phyloP scores from a whole-genome alignment of 1,140 invertebrate genomes.

The Cydia fagiglandana region DNA sequence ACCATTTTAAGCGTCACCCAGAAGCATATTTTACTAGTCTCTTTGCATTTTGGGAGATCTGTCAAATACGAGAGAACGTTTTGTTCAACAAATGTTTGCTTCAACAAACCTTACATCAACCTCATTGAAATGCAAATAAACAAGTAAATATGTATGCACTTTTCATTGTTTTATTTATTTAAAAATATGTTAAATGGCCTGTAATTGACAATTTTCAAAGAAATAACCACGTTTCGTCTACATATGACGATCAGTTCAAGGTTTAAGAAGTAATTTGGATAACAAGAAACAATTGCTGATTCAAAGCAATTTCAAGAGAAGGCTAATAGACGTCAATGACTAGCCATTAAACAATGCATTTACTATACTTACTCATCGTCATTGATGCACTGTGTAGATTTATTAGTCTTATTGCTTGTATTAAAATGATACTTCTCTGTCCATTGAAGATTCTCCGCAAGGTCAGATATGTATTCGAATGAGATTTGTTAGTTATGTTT shows the following conservation, averaged over 20 bases:
- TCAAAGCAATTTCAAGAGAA: neutral
- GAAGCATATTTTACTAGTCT: too few species aligned
- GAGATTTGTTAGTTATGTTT: neutral
- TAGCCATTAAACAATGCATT: constrained; percentile 19
- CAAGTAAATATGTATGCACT: too few species aligned
- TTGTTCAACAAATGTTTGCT: too few species aligned
- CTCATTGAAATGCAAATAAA: too few species aligned
- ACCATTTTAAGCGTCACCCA: too few species aligned
- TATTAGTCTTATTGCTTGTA: neutral
- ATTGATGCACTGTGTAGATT: constrained; percentile 4
- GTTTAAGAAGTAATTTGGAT: neutral
- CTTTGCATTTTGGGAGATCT: too few species aligned
- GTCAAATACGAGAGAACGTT: too few species aligned
- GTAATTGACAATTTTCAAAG: neutral
- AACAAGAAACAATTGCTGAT: neutral
- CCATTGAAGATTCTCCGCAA: neutral
- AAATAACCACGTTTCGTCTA: too few species aligned
- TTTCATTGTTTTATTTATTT: too few species aligned
- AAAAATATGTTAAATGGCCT: too few species aligned
- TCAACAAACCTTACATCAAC: too few species aligned
- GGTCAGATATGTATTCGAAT: constrained; percentile 7
- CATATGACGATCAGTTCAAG: neutral
- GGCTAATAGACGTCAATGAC: neutral
- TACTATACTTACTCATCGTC: constrained; percentile 9
- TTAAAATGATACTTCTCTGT: neutral